A percentile compares a stretch with the other conserved stretches of the same genome.
Evolutionary conservation across 2,888 invertebrate species (phyloP).

Genomic region (Standfussiana lucernea): DNA sequence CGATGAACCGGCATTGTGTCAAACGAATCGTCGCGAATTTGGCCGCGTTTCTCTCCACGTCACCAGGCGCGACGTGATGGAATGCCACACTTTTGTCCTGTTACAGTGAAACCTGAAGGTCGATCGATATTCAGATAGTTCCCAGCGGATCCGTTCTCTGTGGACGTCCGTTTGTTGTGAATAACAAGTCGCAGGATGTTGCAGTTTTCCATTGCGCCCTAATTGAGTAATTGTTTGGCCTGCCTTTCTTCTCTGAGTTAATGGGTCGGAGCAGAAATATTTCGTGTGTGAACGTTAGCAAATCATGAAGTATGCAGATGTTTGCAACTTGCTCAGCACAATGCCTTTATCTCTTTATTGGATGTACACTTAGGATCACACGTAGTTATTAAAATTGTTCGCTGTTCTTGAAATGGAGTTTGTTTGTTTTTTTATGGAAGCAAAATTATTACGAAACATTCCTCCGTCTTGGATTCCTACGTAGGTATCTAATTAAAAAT

Average conservation of each 20-base stretch:
- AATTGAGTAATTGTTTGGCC: conserved; percentile 54
- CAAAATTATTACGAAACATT: conserved; percentile 21
- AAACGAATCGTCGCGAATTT: conserved; percentile 88
- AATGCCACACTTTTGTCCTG: conserved; percentile 84
- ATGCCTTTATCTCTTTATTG: conserved; percentile 44
- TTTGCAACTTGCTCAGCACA: conserved; percentile 41
- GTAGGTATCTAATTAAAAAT: conserved; percentile 16
- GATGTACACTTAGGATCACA: conserved; percentile 42
- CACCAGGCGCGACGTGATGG: conserved; percentile 83
- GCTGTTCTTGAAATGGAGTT: conserved; percentile 13
- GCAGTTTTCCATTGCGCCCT: conserved; percentile 44
- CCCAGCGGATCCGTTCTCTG: conserved; percentile 63
- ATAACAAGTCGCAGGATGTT: conserved; percentile 53
- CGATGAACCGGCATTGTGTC: conserved; percentile 90
- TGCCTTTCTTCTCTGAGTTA: conserved; percentile 26
- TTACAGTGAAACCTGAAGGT: conserved; percentile 88
- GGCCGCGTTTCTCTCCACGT: conserved; percentile 87
- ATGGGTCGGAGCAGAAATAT: conserved; percentile 11
- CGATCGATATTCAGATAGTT: conserved; percentile 77
- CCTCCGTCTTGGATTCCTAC: background rate
- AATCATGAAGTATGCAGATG: conserved; percentile 34
- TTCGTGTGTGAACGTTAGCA: conserved; percentile 49
- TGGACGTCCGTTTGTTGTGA: conserved; percentile 55
- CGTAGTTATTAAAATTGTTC: conserved; percentile 42
- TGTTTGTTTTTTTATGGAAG: conserved; percentile 13